These are phyloP conservation scores for Notarius lentiginosus DNA, from an alignment of 2,113 vertebrate genomes.

Conservation along the genomic window DNA sequence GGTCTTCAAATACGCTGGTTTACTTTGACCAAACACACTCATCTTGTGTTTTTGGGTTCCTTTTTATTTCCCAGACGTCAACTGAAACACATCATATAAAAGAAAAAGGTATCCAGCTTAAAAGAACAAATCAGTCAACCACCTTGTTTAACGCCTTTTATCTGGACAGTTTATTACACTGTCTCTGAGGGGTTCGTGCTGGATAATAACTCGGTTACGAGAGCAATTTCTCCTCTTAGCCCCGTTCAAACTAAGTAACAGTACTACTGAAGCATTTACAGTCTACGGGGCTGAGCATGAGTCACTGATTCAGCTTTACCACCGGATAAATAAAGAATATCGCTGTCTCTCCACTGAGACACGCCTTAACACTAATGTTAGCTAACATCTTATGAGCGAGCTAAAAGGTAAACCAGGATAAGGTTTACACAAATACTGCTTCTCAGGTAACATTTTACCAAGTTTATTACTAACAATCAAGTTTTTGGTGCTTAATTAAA, in stretches of 20 bases:
- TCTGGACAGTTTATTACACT: neutral
- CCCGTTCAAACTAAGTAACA: neutral
- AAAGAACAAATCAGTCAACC: neutral
- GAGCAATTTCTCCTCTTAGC: neutral
- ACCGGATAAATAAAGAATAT: neutral
- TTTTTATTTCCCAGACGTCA: neutral
- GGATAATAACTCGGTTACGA: neutral
- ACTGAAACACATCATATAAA: conserved; percentile 1
- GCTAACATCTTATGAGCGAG: no score
- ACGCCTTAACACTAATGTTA: neutral
- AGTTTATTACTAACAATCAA: neutral
- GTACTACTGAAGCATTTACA: neutral
- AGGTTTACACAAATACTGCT: neutral
- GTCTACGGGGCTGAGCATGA: neutral
- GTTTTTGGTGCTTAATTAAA: neutral
- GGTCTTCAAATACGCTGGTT: conserved; percentile 63
- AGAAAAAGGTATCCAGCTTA: neutral
- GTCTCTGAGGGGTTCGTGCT: neutral
- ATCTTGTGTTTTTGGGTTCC: conserved; percentile 48
- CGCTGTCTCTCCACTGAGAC: no score
- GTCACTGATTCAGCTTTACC: neutral
- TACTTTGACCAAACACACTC: conserved; percentile 47
- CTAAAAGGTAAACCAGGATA: no score
- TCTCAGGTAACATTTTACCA: neutral
- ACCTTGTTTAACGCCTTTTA: neutral